Conservation (phyloP, 2,113 vertebrate species). For the Turdus rufiventris region DNA sequence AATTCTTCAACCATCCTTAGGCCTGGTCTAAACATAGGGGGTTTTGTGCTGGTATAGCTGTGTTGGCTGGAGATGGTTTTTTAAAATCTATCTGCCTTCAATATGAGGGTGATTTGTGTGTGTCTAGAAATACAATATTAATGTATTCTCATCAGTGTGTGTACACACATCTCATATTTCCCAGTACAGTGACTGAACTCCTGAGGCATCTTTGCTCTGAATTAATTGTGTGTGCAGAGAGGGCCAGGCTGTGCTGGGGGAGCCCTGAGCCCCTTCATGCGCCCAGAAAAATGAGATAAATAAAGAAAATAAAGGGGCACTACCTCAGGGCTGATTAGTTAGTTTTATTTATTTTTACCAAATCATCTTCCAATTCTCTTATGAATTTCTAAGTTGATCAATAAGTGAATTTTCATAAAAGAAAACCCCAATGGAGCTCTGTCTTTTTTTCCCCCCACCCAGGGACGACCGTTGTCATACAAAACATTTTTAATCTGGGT, state of each 20-base stretch:
- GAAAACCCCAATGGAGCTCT: background rate
- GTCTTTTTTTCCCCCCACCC: background rate
- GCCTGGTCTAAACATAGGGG: constrained; percentile 50
- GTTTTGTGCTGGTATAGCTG: constrained; percentile 12
- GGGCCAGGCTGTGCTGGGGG: background rate
- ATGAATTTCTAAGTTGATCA: background rate
- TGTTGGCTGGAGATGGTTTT: constrained; percentile 20
- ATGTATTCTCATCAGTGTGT: background rate
- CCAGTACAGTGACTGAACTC: background rate
- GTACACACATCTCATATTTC: background rate
- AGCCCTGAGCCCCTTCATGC: background rate
- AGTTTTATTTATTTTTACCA: background rate
- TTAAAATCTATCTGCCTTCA: constrained; percentile 26
- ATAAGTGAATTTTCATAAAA: background rate
- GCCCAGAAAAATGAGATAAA: background rate
- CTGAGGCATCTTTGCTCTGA: background rate
- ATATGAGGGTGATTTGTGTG: constrained; percentile 52
- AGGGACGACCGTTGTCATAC: constrained; percentile 93
- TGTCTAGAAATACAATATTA: constrained; percentile 3
- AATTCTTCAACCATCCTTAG: constrained; percentile 63
- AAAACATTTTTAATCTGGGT: constrained; percentile 98
- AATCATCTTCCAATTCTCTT: background rate
- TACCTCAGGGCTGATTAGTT: background rate
- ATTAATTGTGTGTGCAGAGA: constrained; percentile 10
- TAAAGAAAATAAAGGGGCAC: background rate